Conservation (phyloP, 1,140 invertebrate species). For the Holcopasites calliopsidis region DNA sequence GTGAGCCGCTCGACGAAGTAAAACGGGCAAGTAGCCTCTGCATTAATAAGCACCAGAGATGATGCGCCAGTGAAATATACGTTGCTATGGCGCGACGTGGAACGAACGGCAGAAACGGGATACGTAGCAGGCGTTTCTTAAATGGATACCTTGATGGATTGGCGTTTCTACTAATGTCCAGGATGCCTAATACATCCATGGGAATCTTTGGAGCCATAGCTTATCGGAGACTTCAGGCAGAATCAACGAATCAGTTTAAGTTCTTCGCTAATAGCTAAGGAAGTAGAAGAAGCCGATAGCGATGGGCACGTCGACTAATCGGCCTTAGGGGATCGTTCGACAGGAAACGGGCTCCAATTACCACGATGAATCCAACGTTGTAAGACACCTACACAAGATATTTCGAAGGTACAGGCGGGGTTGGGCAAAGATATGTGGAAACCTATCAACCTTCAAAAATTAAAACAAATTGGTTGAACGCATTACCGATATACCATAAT, state of each 20-base stretch:
- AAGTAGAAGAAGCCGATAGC: neutral
- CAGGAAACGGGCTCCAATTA: slow-evolving; percentile 5
- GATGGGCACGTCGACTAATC: slow-evolving; percentile 25
- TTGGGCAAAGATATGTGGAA: no score
- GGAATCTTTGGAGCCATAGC: neutral
- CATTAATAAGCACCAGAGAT: slow-evolving; percentile 37
- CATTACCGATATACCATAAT: no score
- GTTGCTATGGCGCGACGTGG: slow-evolving; percentile 13
- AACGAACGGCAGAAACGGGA: slow-evolving; percentile 44
- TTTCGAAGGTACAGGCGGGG: no score
- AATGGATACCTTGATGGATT: slow-evolving; percentile 50
- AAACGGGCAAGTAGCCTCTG: slow-evolving; percentile 43
- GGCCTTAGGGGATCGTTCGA: slow-evolving; percentile 9
- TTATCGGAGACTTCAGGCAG: slow-evolving; percentile 1
- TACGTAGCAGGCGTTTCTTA: slow-evolving; percentile 45
- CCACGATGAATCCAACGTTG: neutral
- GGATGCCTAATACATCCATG: slow-evolving; percentile 38
- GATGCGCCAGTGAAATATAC: slow-evolving; percentile 47
- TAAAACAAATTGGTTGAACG: no score
- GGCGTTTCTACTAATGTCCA: slow-evolving; percentile 41
- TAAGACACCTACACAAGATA: no score
- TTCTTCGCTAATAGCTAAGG: slow-evolving; percentile 14
- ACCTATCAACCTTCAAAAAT: no score
- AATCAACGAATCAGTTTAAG: slow-evolving; percentile 32
- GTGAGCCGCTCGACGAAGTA: slow-evolving; percentile 29